Conservation (phyloP, 2,797 vertebrate species). For the Sebastes cheni region DNA sequence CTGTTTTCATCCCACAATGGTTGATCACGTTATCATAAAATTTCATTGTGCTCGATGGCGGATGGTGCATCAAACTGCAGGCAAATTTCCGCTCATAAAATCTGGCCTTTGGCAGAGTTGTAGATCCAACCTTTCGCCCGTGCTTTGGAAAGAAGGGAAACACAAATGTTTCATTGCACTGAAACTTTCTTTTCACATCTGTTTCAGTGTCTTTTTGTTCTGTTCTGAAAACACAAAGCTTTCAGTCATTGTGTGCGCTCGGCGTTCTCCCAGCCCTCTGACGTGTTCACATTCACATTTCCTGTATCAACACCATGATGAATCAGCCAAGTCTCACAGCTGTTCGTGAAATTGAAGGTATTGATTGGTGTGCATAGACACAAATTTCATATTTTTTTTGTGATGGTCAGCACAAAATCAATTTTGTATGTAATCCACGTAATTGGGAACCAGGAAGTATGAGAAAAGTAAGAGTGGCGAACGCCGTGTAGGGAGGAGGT, state of each 20-base stretch:
- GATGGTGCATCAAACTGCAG: conserved; percentile 12
- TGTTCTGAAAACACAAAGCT: conserved; percentile 24
- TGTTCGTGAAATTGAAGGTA: no score
- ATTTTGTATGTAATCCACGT: no score
- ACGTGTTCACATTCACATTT: conserved; percentile 4
- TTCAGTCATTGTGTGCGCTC: conserved; percentile 12
- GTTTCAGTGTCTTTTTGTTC: not conserved
- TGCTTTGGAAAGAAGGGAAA: conserved; percentile 3
- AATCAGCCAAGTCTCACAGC: not conserved
- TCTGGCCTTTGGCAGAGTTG: conserved; percentile 24
- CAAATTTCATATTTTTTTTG: no score
- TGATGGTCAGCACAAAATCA: no score
- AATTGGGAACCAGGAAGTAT: no score
- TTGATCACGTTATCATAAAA: conserved; percentile 43
- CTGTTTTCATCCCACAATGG: conserved; percentile 19
- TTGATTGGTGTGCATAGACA: no score
- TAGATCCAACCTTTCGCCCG: conserved; percentile 20
- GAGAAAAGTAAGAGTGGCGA: no score
- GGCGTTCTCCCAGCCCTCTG: conserved; percentile 11
- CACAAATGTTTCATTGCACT: conserved; percentile 7
- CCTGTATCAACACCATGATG: not conserved
- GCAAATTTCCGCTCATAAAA: conserved; percentile 29
- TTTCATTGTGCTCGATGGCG: not conserved
- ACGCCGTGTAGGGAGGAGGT: no score
- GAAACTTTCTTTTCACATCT: not conserved